Percentiles rank a stretch among this genome's conserved stretches.
Evolutionary conservation across 2,888 invertebrate genomes (phyloP).

Genomic region (Brachyopa scutellaris): DNA sequence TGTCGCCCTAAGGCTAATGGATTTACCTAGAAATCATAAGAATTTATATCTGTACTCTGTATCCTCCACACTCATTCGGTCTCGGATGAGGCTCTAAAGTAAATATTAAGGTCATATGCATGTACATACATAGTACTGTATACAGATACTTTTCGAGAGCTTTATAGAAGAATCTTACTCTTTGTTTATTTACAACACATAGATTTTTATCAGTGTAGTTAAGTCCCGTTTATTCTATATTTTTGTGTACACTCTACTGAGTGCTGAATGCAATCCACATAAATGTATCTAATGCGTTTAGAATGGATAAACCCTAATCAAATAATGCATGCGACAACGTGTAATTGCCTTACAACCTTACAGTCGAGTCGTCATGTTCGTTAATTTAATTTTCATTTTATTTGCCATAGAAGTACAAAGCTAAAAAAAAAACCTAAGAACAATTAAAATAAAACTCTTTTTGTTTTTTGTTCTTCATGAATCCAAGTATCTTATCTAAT

Average conservation of each 20-base stretch:
- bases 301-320: constrained; percentile 20
- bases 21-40: constrained; percentile 38
- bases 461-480: too few relatives aligned
- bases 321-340: constrained; percentile 22
- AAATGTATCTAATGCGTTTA: not conserved
- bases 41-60: constrained; percentile 4
- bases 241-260: not conserved
- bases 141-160: constrained; percentile 10
- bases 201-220: not conserved
- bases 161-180: constrained; percentile 3
- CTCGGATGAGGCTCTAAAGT: not conserved
- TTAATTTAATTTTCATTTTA: constrained; percentile 16
- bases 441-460: constrained; percentile 26
- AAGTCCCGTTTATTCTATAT: constrained; percentile 12
- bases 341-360: constrained; percentile 6
- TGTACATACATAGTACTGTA: not conserved
- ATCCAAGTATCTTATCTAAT: constrained; percentile 44
- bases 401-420: not conserved
- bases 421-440: constrained; percentile 9
- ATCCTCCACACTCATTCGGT: not conserved
- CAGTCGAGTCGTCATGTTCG: not conserved
- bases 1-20: constrained; percentile 46
- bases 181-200: not conserved
- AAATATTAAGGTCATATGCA: constrained; percentile 29
- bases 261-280: constrained; percentile 2